These are phyloP conservation scores for Xiphophorus couchianus DNA, from an alignment of 2,113 vertebrate genomes.

Conservation along the genomic window DNA sequence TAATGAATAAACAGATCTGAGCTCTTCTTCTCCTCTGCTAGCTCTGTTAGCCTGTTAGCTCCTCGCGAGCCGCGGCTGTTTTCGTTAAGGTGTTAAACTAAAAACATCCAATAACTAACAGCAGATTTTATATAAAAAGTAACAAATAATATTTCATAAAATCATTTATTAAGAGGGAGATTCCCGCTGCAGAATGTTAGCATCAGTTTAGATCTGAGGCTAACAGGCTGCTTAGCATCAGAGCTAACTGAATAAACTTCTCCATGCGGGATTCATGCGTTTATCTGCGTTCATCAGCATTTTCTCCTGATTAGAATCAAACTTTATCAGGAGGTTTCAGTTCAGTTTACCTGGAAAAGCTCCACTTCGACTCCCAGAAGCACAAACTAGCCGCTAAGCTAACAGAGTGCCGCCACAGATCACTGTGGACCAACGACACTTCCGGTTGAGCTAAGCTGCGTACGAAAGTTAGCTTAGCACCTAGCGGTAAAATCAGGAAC, in stretches of 20 bases:
- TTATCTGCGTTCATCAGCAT: not conserved
- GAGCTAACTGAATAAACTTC: not conserved
- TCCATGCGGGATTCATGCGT: not conserved
- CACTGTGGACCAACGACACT: slow-evolving; percentile 1
- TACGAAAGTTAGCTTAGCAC: too few species aligned
- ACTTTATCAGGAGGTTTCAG: not conserved
- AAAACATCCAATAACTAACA: not conserved
- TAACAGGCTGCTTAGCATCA: slow-evolving; percentile 13
- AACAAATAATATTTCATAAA: not conserved
- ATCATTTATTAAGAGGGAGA: not conserved
- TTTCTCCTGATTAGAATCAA: not conserved
- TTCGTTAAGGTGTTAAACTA: not conserved
- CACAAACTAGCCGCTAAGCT: not conserved
- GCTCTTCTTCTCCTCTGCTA: too few species aligned
- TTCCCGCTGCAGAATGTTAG: not conserved
- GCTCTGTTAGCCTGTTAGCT: too few species aligned
- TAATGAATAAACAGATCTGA: too few species aligned
- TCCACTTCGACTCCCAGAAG: not conserved
- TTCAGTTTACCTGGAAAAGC: slow-evolving; percentile 18
- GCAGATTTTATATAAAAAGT: not conserved
- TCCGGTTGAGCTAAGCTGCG: not conserved
- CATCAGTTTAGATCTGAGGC: slow-evolving; percentile 7
- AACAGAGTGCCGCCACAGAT: slow-evolving; percentile 17
- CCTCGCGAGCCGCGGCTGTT: not conserved
- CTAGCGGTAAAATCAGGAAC: not conserved